Base-by-base conservation (phyloP, 2,113 vertebrate genomes). In the Pygoscelis antarcticus region DNA sequence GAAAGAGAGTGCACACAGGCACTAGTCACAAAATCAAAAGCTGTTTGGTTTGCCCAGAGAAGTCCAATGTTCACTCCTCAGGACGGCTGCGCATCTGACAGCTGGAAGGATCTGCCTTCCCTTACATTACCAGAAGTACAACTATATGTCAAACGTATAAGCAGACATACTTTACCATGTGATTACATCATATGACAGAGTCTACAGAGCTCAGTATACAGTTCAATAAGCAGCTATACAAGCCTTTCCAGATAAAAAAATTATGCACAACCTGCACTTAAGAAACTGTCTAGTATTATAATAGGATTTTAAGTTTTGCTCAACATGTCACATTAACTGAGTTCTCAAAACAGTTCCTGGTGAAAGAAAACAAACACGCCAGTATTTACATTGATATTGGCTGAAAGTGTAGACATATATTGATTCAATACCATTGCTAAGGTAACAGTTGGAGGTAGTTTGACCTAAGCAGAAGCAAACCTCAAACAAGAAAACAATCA, bases 121-220 rank as follows among this genome's bases (percentile, higher is more conserved):
- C 34, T 19, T 14, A 1, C 26, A 2, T 11, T 29, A 6, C 3
- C 5, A 42, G 14, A 26, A 13, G 40, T 32, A 47, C 11, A 38
- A 30, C 32, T 23, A 0, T 2, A 1, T 27, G 13, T 6, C 78
- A n/a, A 7, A 32, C 1, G 16, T 3, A 34, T 4, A n/a, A 40
- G 12, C 25, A 74, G 32, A 22, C 3, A 1, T 15, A 7, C 13
- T 13, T 77, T 15, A 17, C 4, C 40, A 2, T 3, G 5, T 3
- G 7, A 46, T 29, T 5, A 9, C 34, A 42, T 14, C 81, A 18
- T 5, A 8, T 1, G 5, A 11, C 20, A 66, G 47, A 58, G 19
- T 27, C 46, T 14, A 5, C 30, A 49, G 11, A 61, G 58, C 49
- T 61, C 52, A 36, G 44, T 8, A 16, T 3, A 34, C 10, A 34